Evolutionary conservation across 2,113 vertebrate species (phyloP).

Genomic region (Anguilla rostrata): DNA sequence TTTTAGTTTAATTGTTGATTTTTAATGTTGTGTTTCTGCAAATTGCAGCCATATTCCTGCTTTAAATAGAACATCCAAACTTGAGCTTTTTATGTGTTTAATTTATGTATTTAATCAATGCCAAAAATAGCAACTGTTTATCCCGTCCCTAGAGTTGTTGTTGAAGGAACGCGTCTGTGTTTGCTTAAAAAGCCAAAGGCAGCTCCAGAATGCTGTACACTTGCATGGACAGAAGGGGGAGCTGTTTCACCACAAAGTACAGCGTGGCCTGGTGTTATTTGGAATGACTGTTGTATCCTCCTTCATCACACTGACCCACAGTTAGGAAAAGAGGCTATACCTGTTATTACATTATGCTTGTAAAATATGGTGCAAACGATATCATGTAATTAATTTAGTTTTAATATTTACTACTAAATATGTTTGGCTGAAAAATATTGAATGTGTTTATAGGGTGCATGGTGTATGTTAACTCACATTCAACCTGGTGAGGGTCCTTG

Average conservation of each 20-base stretch:
- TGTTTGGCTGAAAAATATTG: background rate
- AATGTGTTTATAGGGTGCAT: background rate
- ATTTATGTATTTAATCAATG: background rate
- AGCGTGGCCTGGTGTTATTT: background rate
- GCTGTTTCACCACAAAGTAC: constrained; percentile 18
- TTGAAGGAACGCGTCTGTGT: background rate
- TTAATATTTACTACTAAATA: background rate
- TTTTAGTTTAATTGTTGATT: background rate
- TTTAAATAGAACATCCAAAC: background rate
- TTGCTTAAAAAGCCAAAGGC: background rate
- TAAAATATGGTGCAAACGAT: background rate
- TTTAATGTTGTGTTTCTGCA: background rate
- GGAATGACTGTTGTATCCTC: background rate
- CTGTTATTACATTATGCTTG: background rate
- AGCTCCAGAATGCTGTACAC: constrained; percentile 3
- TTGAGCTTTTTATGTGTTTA: background rate
- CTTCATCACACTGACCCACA: background rate
- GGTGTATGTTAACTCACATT: background rate
- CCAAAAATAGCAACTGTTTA: background rate
- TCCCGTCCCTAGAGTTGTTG: background rate
- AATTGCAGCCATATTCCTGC: background rate
- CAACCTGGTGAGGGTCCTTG: background rate
- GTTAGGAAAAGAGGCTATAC: background rate
- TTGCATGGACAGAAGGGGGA: constrained; percentile 24
- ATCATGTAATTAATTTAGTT: background rate